Percentiles rank a stretch among this genome's conserved stretches.
phyloP scores from a whole-genome alignment of 2,113 vertebrate species.

The Nycticebus coucang region DNA sequence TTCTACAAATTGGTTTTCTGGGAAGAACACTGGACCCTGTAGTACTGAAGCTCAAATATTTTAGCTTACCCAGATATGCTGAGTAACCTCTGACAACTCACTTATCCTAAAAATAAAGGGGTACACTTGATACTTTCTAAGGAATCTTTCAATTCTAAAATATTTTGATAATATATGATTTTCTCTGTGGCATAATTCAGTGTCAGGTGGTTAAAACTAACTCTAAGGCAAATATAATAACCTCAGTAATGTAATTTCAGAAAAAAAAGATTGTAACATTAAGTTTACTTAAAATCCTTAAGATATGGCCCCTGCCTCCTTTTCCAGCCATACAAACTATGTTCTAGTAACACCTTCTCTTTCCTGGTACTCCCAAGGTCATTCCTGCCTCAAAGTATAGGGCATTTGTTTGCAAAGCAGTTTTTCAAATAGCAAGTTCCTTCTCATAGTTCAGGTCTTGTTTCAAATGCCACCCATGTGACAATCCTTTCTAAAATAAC shows the following conservation, averaged over 20 bases:
- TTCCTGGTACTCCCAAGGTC: background rate
- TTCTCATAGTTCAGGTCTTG: slow-evolving; percentile 2
- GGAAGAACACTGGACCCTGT: background rate
- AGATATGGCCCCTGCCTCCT: background rate
- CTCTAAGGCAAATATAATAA: slow-evolving; percentile 12
- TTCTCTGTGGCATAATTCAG: background rate
- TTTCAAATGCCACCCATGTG: background rate
- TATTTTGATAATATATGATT: slow-evolving; percentile 12
- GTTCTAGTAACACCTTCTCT: background rate
- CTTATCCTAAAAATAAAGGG: background rate
- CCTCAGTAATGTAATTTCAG: background rate
- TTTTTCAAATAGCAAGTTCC: background rate
- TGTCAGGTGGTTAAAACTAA: background rate
- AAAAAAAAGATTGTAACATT: slow-evolving; percentile 22
- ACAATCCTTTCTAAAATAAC: slow-evolving; percentile 3
- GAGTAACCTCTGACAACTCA: background rate
- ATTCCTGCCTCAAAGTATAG: background rate
- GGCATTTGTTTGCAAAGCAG: background rate
- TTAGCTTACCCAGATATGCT: background rate
- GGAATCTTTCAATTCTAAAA: background rate
- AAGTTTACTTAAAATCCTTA: background rate
- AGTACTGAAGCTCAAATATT: slow-evolving; percentile 10
- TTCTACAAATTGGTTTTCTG: background rate
- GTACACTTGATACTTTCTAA: background rate
- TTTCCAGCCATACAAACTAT: background rate